Percentiles rank a stretch among this genome's conserved stretches.
phyloP scores from a whole-genome alignment of 2,888 invertebrate species.

The Sipha maydis region DNA sequence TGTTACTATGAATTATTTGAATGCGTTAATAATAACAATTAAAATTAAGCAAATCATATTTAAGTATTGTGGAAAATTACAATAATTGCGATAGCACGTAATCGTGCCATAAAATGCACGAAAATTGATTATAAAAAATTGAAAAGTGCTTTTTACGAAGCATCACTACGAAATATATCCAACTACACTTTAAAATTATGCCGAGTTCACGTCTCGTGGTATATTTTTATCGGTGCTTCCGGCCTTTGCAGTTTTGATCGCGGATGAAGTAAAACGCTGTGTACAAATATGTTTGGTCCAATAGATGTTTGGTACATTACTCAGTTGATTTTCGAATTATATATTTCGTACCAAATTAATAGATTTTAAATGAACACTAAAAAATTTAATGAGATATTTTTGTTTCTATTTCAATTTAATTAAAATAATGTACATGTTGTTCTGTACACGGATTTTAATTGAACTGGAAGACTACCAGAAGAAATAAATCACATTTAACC shows the following conservation, averaged over 20 bases:
- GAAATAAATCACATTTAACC: conserved; percentile 8
- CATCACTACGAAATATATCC: not conserved
- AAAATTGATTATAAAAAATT: not conserved
- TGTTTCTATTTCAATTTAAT: conserved; percentile 18
- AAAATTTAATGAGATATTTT: conserved; percentile 27
- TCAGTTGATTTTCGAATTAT: not conserved
- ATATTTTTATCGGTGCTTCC: not conserved
- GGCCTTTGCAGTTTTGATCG: not conserved
- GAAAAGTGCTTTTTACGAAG: not conserved
- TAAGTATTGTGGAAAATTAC: no score
- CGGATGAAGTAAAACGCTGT: not conserved
- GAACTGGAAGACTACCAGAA: not conserved
- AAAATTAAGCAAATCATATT: no score
- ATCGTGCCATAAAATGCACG: not conserved
- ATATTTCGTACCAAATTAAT: conserved; percentile 32
- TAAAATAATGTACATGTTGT: not conserved
- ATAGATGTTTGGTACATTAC: not conserved
- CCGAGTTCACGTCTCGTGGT: not conserved
- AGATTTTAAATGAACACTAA: conserved; percentile 5
- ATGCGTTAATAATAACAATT: no score
- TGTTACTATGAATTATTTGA: no score
- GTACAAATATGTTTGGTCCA: no score
- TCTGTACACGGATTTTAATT: not conserved
- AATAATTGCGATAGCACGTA: not conserved
- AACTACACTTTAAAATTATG: not conserved